phyloP scores from a whole-genome alignment of 2,113 vertebrate species.

The Hippocampus barbouri region DNA sequence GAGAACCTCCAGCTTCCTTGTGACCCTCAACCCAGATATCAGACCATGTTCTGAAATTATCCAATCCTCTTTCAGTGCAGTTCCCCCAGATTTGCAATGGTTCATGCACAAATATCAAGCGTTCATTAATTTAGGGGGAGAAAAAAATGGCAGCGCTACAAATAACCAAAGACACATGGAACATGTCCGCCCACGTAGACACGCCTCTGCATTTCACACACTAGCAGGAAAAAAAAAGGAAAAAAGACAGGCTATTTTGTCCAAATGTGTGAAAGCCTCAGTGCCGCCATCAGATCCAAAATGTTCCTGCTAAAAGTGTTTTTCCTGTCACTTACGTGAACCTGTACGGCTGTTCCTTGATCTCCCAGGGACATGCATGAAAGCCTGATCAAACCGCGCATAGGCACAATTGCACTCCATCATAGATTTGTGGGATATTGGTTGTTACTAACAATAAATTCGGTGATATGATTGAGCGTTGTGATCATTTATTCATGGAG shows the following conservation, averaged over 20 bases:
- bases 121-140: background rate
- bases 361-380: conserved; percentile 3
- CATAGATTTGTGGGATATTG: conserved; percentile 6
- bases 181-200: conserved; percentile 21
- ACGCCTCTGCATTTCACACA: conserved; percentile 23
- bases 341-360: conserved; percentile 10
- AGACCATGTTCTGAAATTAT: background rate
- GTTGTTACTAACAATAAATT: background rate
- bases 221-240: background rate
- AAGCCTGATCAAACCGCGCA: background rate
- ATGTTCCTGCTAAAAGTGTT: conserved; percentile 40
- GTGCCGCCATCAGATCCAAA: conserved; percentile 19
- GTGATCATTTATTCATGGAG: background rate
- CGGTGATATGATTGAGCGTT: background rate
- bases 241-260: conserved; percentile 32
- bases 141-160: background rate
- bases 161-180: background rate
- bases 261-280: conserved; percentile 23
- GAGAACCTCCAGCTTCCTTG: background rate
- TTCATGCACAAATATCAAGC: background rate
- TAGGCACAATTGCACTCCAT: conserved; percentile 13
- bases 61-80: background rate
- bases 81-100: background rate
- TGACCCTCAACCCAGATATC: background rate
- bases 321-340: conserved; percentile 41